phyloP scores from a whole-genome alignment of 2,797 vertebrate genomes.

The Diplodus sargus region DNA sequence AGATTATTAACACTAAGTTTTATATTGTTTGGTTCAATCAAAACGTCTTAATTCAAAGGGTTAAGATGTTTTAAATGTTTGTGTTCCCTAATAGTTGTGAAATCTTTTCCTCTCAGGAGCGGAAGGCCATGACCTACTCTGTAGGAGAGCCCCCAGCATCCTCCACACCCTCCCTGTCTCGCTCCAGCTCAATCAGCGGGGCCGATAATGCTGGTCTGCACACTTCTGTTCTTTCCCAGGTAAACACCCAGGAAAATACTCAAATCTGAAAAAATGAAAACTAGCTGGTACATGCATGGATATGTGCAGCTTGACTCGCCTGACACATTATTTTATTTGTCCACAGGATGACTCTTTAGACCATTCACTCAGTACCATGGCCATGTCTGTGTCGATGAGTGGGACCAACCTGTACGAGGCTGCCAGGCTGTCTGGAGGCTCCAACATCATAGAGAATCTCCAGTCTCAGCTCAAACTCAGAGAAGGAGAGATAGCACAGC shows the following conservation, averaged over 20 bases:
- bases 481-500: conserved; percentile 95
- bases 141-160: conserved; percentile 85
- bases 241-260: conserved; percentile 42
- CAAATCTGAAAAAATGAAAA: not conserved
- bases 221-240: conserved; percentile 90
- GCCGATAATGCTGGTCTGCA: conserved; percentile 90
- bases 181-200: conserved; percentile 96
- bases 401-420: conserved; percentile 94
- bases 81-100: not conserved
- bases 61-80: not conserved
- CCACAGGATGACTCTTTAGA: conserved; percentile 92
- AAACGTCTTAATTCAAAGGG: not conserved
- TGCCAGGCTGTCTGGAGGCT: conserved; percentile 93
- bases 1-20: not conserved
- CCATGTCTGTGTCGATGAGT: conserved; percentile 86
- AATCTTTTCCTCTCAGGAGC: conserved; percentile 84
- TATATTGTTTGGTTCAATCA: not conserved
- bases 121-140: conserved; percentile 83
- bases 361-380: conserved; percentile 87
- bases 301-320: not conserved
- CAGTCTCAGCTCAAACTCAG: conserved; percentile 96
- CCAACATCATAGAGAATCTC: conserved; percentile 95
- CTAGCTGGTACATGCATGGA: not conserved
- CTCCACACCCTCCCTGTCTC: conserved; percentile 93
- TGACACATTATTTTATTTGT: not conserved